These are phyloP conservation scores for Chaitophorus viminalis DNA, from an alignment of 2,888 invertebrate genomes.

Conservation along the genomic window DNA sequence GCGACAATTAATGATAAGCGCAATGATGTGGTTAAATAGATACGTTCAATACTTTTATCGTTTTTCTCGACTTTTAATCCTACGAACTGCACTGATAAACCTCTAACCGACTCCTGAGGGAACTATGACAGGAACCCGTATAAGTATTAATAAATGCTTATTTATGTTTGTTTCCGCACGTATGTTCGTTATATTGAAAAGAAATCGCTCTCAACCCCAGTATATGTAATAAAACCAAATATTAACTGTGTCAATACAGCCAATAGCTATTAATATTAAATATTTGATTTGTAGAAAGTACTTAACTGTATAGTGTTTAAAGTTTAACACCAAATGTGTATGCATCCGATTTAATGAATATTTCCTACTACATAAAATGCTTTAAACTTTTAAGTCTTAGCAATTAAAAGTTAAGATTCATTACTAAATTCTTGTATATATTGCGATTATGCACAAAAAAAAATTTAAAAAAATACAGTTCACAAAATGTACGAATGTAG, in stretches of 20 bases:
- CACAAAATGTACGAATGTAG: no score
- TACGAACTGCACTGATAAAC: not conserved
- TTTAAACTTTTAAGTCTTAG: no score
- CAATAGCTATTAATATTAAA: not conserved
- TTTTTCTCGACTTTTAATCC: not conserved
- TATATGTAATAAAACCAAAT: not conserved
- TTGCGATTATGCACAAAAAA: no score
- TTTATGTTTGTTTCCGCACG: not conserved
- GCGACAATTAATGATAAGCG: not conserved
- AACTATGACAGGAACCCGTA: not conserved
- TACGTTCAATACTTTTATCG: not conserved
- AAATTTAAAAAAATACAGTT: no score
- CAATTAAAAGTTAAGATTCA: not conserved
- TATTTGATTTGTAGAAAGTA: conserved; percentile 7
- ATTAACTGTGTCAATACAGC: not conserved
- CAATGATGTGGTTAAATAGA: not conserved
- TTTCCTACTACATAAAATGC: not conserved
- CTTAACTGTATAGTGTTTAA: not conserved
- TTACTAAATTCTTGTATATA: no score
- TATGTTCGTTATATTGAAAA: not conserved
- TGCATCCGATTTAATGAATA: not conserved
- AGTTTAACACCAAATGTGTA: not conserved
- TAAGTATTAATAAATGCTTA: not conserved
- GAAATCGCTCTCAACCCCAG: not conserved
- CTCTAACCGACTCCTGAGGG: not conserved